Base-by-base conservation (phyloP, 2,797 vertebrate species). In the Peromyscus eremicus region DNA sequence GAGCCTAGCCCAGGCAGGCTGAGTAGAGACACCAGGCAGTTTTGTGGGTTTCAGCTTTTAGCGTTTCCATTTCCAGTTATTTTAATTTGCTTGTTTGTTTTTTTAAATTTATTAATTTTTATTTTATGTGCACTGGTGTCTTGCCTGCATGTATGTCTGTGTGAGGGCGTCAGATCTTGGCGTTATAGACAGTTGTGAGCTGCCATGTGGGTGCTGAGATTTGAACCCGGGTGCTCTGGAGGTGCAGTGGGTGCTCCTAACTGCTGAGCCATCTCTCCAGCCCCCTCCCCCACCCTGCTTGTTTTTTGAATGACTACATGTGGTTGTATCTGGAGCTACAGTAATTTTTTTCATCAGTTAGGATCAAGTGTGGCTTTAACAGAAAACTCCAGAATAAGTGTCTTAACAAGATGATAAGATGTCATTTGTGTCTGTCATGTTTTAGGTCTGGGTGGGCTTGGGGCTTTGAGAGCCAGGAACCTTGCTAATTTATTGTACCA, bases 351-450 rank as follows among this genome's bases (percentile, higher is more conserved):
- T 87, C 14, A n/a, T n/a, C 83, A 5, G 37, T 83, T 57, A 32
- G 52, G 52, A 66, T 87, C 71, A 46, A 88, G 55, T 40, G 80
- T 21, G 16, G 17, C 88, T 88, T 29, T 73, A 81, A 62, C 14
- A 92, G 70, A 57, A 92, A 89, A 55, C 52, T 43, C 85, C 80
- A 90, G 95, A 80, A 37, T 64, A 93, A 94, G 25, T 94, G 89
- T 2, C 79, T 83, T 85, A 75, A 62, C 3, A 66, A 82, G 55
- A 73, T 8, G 73, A 62, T 2, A 66, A 82, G 55, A 77, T 11
- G 73, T 43, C 80, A 80, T 84, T 96, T 87, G 60, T 83, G 91
- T 73, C 29, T 66, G 71, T 9, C 23, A 29, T 29, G 14, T 81
- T 90, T 94, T 29, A 92, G 68, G 34, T 62, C 27, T 77, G 73